Evolutionary conservation across 2,797 vertebrate species (phyloP), one percentile per base, ranked within the genome.

Genomic region (Cercopithecus mitis): DNA sequence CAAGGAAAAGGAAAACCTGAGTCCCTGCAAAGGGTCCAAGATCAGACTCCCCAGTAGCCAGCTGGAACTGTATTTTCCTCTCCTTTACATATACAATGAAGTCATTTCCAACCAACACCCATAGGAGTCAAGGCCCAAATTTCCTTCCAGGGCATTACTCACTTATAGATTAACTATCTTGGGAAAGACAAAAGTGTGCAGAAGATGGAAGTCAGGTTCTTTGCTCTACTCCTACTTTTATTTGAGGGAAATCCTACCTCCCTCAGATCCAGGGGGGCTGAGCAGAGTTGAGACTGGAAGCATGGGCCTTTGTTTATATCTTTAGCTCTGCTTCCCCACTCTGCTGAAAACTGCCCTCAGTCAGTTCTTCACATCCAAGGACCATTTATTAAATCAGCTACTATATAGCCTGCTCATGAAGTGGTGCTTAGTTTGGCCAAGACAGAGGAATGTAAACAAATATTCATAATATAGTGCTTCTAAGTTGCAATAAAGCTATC

Each of bases 41-140:
- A 95, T 77, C 61, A 93, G 30, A 55, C 75, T 94, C 73, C 72
- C 81, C 41, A 94, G 33, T 84, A 94, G 72, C 47, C 27, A 80
- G 57, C 43, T 1, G 1, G 81, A 89, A 95, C 76, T 80, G 67
- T 39, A 92, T 76, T 80, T 67, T 83, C 84, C 57, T 90, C 86
- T 95, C 83, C 87, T 97, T 97, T 96, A 94, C 89, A 97, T 25
- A 61, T 13, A 93, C 2, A 45, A 89, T 93, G 57, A 97, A 97
- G 90, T 93, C 73, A 97, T 75, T 94, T 96, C 50, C 85, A 96
- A 81, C 83, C 90, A 97, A 96, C 10, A 20, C 67, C 88, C 88
- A 77, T 4, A 81, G 72, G 73, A 75, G 45, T 72, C 93, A 85
- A 4, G 0, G 64, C 92, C 92, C 52, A 79, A 82, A 93, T 61